phyloP scores from a whole-genome alignment of 64 coral and sea anemone species.

The Platygyra sinensis region DNA sequence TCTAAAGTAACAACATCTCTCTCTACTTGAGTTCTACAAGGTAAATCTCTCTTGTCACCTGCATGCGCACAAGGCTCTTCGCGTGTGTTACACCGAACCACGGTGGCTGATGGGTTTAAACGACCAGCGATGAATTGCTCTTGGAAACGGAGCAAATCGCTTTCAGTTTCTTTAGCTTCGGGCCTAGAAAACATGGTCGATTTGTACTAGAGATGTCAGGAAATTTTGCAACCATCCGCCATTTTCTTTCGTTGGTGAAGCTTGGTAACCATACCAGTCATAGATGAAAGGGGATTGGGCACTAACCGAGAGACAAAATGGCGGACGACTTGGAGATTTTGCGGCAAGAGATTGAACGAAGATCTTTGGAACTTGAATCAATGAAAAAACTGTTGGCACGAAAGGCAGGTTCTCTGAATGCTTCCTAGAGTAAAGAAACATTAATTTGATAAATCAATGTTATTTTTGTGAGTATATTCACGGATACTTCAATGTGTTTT shows the following conservation, averaged over 20 bases:
- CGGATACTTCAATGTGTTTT: no score
- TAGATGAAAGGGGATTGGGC: background rate
- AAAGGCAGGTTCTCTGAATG: slow-evolving; percentile 45
- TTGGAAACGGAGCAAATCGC: slow-evolving; percentile 40
- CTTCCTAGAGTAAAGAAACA: no score
- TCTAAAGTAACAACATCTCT: slow-evolving; percentile 9
- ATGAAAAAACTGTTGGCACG: slow-evolving; percentile 58
- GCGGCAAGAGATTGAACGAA: slow-evolving; percentile 57
- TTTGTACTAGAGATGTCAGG: background rate
- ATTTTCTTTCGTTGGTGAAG: background rate
- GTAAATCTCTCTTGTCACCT: background rate
- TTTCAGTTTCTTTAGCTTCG: slow-evolving; percentile 28
- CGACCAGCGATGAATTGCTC: slow-evolving; percentile 45
- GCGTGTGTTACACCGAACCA: background rate
- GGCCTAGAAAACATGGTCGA: slow-evolving; percentile 44
- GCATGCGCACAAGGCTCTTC: background rate
- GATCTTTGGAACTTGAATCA: slow-evolving; percentile 66
- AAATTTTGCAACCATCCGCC: background rate
- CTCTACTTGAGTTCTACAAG: background rate
- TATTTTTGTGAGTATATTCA: background rate
- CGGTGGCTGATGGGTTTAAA: slow-evolving; percentile 29
- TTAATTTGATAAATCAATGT: no score
- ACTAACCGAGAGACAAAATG: slow-evolving; percentile 54
- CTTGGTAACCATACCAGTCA: background rate
- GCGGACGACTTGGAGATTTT: slow-evolving; percentile 73